phyloP scores from a whole-genome alignment of 1,140 invertebrate species.

The Notospermus geniculatus region DNA sequence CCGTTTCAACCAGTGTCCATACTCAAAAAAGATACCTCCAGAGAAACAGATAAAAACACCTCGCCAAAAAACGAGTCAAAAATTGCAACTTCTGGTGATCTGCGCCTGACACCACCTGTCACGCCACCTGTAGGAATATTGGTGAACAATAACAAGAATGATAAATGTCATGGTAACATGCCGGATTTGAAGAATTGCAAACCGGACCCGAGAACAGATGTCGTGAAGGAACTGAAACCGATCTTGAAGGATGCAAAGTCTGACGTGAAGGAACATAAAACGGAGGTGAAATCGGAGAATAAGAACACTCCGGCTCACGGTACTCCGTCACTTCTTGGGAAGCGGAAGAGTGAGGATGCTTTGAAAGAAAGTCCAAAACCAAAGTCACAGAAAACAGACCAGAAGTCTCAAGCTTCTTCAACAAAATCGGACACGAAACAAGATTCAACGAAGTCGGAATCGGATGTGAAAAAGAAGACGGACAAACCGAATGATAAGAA shows the following conservation, averaged over 20 bases:
- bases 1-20: too few relatives aligned
- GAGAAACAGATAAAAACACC: too few relatives aligned
- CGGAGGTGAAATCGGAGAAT: constrained; percentile 19
- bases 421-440: constrained; percentile 18
- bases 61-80: too few relatives aligned
- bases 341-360: constrained; percentile 22
- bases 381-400: constrained; percentile 10
- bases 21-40: too few relatives aligned
- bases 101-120: not conserved
- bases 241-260: constrained; percentile 20
- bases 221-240: not conserved
- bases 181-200: not conserved
- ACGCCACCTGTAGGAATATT: constrained; percentile 2
- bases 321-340: constrained; percentile 13
- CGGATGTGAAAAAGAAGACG: constrained; percentile 15
- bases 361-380: constrained; percentile 5
- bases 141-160: not conserved
- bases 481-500: constrained; percentile 48
- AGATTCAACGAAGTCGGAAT: constrained; percentile 18
- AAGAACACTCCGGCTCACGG: constrained; percentile 18
- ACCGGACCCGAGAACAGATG: not conserved
- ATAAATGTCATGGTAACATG: not conserved
- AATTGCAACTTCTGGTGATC: too few relatives aligned
- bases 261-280: constrained; percentile 37
- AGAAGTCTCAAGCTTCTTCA: constrained; percentile 13